Evolutionary conservation across 2,113 vertebrate genomes (phyloP), one percentile per base, ranked within the genome.

Genomic region (Dipodomys merriami): DNA sequence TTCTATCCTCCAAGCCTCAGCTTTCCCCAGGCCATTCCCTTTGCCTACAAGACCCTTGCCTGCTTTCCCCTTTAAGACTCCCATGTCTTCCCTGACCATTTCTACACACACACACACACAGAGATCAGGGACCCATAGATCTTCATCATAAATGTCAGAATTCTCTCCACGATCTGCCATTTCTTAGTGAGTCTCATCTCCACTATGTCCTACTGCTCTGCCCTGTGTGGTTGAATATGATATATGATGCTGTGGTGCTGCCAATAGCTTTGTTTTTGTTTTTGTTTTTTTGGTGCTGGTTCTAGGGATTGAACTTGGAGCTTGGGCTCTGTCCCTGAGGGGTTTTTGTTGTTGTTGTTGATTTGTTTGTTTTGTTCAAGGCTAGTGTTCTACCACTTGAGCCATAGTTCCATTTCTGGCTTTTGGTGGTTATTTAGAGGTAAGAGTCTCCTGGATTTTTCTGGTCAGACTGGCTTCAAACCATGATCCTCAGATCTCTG

Each of bases 11-110:
- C 53, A 65, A 39, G 10, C n/a, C 64, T 25, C 0, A 23, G 15
- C 46, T 68, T 62, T 67, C 35, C 19, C 35, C 6, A 49, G 29
- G 11, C 46, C 8, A 1, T 49, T 39, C 57, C 35, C n/a, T 67
- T n/a, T 13, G 46, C 7, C 35, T 57, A 57, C 53, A 57, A 49
- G 53, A 57, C 15, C 12, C 53, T 83, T 65, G 29, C 76, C 49
- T 29, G 35, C 29, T 25, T 83, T 89, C 39, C 82, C 90, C 85
- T 76, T n/a, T 44, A 46, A 79, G 44, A 72, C 3, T 6, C 85
- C 85, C 79, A 46, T 57, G 53, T 57, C 77, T 94, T 72, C 72
- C 71, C 65, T 68, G 76, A 85, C 27, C 16, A 11, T n/a, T 29
- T 29, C 20, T 4, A 23, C 39, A 18, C 53, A 49, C 16, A 29